A percentile compares a stretch with the other conserved stretches of the same genome.
phyloP scores from a whole-genome alignment of 2,888 invertebrate genomes.

The Volucella zonaria region DNA sequence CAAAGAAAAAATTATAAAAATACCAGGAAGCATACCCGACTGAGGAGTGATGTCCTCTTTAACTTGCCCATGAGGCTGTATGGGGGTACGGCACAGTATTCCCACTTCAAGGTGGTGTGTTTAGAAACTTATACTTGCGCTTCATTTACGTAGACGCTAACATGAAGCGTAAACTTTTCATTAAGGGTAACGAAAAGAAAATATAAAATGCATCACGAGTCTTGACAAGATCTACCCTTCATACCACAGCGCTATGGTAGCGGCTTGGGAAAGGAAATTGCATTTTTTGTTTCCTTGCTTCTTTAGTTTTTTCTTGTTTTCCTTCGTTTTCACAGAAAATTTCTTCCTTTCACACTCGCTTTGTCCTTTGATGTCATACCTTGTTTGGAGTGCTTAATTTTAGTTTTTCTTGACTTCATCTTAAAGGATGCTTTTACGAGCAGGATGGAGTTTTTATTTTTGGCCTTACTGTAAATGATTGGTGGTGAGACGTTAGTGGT shows the following conservation, averaged over 20 bases:
- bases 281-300: background rate
- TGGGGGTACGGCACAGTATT: too few species aligned
- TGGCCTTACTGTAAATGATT: too few species aligned
- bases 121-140: conserved; percentile 44
- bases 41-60: conserved; percentile 27
- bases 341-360: background rate
- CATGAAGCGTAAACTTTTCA: conserved; percentile 40
- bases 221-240: conserved; percentile 20
- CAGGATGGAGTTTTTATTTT: too few species aligned
- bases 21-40: conserved; percentile 27
- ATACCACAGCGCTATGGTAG: background rate
- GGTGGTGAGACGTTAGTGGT: too few species aligned
- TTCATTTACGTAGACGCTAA: conserved; percentile 43
- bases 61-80: conserved; percentile 13
- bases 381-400: conserved; percentile 49
- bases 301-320: background rate
- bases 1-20: conserved; percentile 12
- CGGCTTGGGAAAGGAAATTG: background rate
- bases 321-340: background rate
- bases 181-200: conserved; percentile 40
- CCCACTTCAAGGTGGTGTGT: background rate
- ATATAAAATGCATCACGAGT: conserved; percentile 19
- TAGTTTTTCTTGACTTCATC: background rate
- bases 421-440: too few species aligned
- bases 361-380: conserved; percentile 42